Base-by-base conservation (phyloP, 2,113 vertebrate species). In the Coryphaenoides rupestris region DNA sequence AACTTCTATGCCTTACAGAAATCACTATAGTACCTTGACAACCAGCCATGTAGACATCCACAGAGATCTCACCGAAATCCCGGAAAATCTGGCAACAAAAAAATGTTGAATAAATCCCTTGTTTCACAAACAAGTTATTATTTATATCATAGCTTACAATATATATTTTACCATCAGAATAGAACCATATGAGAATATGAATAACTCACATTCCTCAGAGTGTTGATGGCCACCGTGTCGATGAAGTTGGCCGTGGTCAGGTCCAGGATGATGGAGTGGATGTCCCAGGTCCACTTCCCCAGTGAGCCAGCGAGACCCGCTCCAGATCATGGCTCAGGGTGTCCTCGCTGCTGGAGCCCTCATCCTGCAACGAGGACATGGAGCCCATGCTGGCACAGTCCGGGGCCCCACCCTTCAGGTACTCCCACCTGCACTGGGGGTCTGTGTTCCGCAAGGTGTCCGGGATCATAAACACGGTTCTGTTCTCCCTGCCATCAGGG, bases 191-290 rank as follows among this genome's bases (percentile, higher is more conserved):
- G 47, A 49, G 17, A 2, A 2, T 47, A 3, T 49, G 17, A 49
- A 15, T 5, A 16, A 50, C 47, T 40, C 47, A 50, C 17, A 16
- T n/a, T 17, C 47, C 47, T 17, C 47, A 50, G 14, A 50, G 81
- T 93, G 79, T 98, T 98, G 71, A 95, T 87, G 52, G 92, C 93
- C 77, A 98, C 95, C 0, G 90, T 96, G 82, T 99, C 97, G 55
- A 93, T 86, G 0, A 98, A 98, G 79, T 88, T 96, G 62, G 93
- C 84, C 0, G 94, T 63, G 26, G 92, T 90, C 61, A 99, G 86
- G 84, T 99, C 96, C 62, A 99, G 87, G 62, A 99, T 71, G 53
- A 99, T 75, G 0, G 92, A 84, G 0, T 98, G 91, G 58, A 89
- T 89, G 62, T 90, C 86, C 89, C 89, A 90, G 12, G 84, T 88